phyloP scores from a whole-genome alignment of 1,140 invertebrate genomes.

The Drosophila navojoa region DNA sequence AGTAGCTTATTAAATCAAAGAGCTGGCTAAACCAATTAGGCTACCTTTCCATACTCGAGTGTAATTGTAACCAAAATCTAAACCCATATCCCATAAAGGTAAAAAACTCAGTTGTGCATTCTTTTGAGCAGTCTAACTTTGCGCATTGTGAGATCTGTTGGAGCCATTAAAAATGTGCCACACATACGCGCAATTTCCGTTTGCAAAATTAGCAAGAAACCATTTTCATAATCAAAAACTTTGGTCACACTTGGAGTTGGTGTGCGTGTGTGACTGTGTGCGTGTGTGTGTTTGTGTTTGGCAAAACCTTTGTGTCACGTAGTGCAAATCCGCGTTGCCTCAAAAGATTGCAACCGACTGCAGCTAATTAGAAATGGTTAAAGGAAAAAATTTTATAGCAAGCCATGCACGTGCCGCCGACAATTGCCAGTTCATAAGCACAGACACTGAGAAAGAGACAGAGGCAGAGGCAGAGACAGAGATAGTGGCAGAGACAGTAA shows the following conservation, averaged over 20 bases:
- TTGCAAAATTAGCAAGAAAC: slow-evolving; percentile 26
- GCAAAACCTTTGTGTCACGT: slow-evolving; percentile 31
- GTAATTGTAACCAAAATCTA: neutral
- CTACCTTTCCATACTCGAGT: neutral
- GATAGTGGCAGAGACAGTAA: neutral
- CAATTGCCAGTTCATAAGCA: slow-evolving; percentile 27
- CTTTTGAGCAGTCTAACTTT: neutral
- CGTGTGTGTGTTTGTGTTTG: neutral
- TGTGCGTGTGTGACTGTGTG: neutral
- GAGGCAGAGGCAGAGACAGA: no score
- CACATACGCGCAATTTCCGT: slow-evolving; percentile 30
- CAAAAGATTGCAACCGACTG: slow-evolving; percentile 37
- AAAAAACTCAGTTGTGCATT: neutral
- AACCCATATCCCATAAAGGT: neutral
- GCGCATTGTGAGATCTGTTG: neutral
- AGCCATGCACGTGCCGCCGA: slow-evolving; percentile 32
- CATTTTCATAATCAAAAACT: slow-evolving; percentile 30
- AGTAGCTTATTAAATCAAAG: no score
- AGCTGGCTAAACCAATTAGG: no score
- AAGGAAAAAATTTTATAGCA: slow-evolving; percentile 48
- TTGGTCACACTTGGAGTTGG: neutral
- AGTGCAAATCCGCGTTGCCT: slow-evolving; percentile 19
- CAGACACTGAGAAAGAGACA: no score
- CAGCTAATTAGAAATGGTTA: slow-evolving; percentile 46
- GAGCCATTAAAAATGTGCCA: slow-evolving; percentile 12